phyloP scores from a whole-genome alignment of 2,797 vertebrate species.

The Psittacula echo region DNA sequence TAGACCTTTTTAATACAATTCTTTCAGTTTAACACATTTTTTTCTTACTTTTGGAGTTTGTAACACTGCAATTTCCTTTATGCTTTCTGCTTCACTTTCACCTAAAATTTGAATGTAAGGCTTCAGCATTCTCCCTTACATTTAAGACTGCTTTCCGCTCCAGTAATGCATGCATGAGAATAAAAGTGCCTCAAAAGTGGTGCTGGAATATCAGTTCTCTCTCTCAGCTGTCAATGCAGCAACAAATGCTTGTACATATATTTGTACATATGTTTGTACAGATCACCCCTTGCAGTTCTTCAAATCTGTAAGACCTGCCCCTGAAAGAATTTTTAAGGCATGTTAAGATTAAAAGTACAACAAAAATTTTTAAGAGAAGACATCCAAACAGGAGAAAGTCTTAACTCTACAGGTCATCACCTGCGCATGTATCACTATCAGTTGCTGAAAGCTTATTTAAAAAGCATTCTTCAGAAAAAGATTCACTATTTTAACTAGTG shows the following conservation, averaged over 20 bases:
- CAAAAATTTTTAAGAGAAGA: not conserved
- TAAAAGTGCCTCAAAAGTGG: not conserved
- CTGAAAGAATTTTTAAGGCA: not conserved
- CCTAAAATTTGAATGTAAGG: not conserved
- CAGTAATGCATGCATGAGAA: not conserved
- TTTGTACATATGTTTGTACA: not conserved
- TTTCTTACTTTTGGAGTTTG: not conserved
- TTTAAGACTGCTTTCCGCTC: not conserved
- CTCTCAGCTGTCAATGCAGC: not conserved
- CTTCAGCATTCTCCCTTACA: not conserved
- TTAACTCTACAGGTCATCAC: not conserved
- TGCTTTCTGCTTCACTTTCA: not conserved
- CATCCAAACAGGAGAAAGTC: not conserved
- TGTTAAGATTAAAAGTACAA: not conserved
- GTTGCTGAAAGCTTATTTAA: not conserved
- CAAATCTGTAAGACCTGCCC: not conserved
- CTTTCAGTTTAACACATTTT: not conserved
- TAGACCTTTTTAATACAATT: not conserved
- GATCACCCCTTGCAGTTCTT: not conserved
- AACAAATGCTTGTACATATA: not conserved
- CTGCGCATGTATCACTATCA: not conserved
- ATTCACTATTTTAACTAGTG: not conserved
- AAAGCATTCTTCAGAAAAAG: not conserved
- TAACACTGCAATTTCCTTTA: not conserved
- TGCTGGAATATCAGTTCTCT: not conserved